Evolutionary conservation across 2,113 vertebrate species (phyloP), one percentile per base, ranked within the genome.

Genomic region (Pterocles gutturalis): DNA sequence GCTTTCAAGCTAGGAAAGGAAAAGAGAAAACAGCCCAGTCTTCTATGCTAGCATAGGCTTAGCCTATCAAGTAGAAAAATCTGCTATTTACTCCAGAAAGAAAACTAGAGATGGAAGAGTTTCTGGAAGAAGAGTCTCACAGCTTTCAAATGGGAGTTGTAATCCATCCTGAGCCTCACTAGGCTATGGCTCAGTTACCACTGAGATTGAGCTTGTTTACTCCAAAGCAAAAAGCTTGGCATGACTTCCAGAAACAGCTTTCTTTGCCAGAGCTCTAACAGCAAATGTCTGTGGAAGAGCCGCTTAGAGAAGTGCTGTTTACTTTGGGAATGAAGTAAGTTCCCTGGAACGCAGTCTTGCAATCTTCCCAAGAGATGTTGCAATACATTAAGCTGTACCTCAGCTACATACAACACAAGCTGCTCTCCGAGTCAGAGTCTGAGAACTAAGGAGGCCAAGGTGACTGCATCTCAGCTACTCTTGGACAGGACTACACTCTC

Each of bases 181-280:
- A 80, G 55, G 46, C 80, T 73, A 90, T 2, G 7, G 76, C 64
- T 82, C n/a, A 1, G 61, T 84, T 82, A 94, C 81, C 73, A 79
- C 89, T 5, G 57, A 91, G 87, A 96, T 41, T 33, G 77, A 89
- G 34, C 18, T 45, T 97, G 87, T 96, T 97, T 97, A 97, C 89
- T 84, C 83, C 93, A 96, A 96, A 96, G 83, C 86, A 95, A 69
- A 88, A 70, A 38, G 26, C 70, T 79, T 96, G 94, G 96, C 96
- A 94, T 4, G 43, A 76, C 81, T 34, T 69, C 92, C 33, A 96
- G 91, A 94, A 96, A 96, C 96, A 96, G 48, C 38, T 75, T 41
- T 75, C 69, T 80, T 58, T 89, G 85, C 90, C 95, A 96, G 89
- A 85, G 86, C 45, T 48, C 61, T 49, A 92, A 77, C 24, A 91